Percentiles rank a stretch among this genome's conserved stretches.
These are phyloP conservation scores for Excalfactoria chinensis DNA, from an alignment of 2,113 vertebrate species.

Conservation along the genomic window DNA sequence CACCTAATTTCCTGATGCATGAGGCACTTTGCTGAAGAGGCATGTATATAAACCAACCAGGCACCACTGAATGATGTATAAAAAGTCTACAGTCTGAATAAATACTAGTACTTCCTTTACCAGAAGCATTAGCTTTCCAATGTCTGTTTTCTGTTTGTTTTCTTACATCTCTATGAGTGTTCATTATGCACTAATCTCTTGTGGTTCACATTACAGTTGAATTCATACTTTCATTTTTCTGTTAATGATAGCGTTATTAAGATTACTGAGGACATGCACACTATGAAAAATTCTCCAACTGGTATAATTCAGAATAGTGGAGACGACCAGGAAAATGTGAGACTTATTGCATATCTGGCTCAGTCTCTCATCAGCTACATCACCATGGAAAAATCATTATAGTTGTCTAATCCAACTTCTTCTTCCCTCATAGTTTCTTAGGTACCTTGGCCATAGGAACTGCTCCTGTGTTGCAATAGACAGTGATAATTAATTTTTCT, in stretches of 20 bases:
- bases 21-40: not conserved
- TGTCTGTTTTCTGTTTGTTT: not conserved
- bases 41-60: not conserved
- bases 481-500: not conserved
- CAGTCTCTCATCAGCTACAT: not conserved
- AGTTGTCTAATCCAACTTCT: not conserved
- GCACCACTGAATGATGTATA: accelerated
- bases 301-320: not conserved
- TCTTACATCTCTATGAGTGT: not conserved
- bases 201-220: not conserved
- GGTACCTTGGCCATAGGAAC: not conserved
- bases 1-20: not conserved
- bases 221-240: not conserved
- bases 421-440: not conserved
- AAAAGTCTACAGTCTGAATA: not conserved
- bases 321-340: not conserved
- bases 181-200: not conserved
- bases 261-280: not conserved
- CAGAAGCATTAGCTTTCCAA: not conserved
- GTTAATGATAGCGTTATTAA: not conserved
- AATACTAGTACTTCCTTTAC: not conserved
- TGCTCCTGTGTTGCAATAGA: not conserved
- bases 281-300: not conserved
- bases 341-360: not conserved
- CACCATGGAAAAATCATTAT: not conserved